Base-by-base conservation (phyloP, 1,140 invertebrate species). In the Heliconius hermathena region DNA sequence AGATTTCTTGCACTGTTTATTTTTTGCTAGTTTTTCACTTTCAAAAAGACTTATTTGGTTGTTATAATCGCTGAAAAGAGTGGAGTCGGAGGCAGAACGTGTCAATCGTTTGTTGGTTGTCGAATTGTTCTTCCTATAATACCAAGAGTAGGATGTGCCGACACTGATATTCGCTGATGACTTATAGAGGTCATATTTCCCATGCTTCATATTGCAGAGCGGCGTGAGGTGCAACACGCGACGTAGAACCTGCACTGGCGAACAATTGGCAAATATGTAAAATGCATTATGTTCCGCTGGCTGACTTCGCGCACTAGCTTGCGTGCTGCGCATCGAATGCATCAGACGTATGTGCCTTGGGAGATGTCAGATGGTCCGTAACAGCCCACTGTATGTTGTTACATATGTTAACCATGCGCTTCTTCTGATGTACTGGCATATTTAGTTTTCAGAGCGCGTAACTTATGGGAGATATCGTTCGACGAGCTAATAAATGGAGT, bases 181-280 rank as follows among this genome's bases (percentile, higher is more conserved):
- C 89, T 95, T 95, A 81, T 94, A 87, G 70, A 96, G 90, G 92
- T 95, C 93, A 88, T 96, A 96, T 91, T 95, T 95, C 84, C 95
- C 95, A 92, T 95, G 93, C 88, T 95, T 95, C 95, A 96, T 96
- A 80, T 82, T 92, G 82, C 86, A 88, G 82, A 82, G 81, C 72
- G 78, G 81, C 74, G 82, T 80, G 74, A 85, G 83, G 76, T 87
- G 82, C 84, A 86, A 81, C 84, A 89, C 90, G 87, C 91, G 88
- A 86, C 82, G 77, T 81, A 89, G 84, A 86, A 88, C 79, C 82
- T 85, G 86, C 83, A 87, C 79, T 85, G 87, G 80, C 84, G 87
- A 88, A 86, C 87, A 87, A 81, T 85, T 82, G 81, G 83, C 86
- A 84, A 89, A 87, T 88, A 90, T 88, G 87, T 82, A 85, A 84